phyloP scores from a whole-genome alignment of 2,113 vertebrate species.

The Pangasianodon gigas region DNA sequence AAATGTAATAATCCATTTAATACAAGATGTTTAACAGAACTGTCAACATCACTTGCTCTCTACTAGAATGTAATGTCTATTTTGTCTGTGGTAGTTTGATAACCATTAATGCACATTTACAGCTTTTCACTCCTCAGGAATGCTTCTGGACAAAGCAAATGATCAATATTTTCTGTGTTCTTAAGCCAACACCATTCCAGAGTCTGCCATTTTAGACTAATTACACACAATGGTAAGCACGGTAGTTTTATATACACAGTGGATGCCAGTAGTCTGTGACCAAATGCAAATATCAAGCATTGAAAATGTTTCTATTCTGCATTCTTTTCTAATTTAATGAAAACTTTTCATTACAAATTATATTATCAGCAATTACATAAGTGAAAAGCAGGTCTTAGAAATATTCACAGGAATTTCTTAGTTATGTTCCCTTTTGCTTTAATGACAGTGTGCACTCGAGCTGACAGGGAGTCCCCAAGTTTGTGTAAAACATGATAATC shows the following conservation, averaged over 20 bases:
- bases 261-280: not conserved
- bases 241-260: not conserved
- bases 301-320: not conserved
- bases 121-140: not conserved
- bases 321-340: not conserved
- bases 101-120: not conserved
- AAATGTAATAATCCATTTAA: slow-evolving; percentile 1
- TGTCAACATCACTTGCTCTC: not conserved
- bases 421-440: not conserved
- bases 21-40: not conserved
- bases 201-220: not conserved
- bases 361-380: not conserved
- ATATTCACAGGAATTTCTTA: not conserved
- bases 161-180: not conserved
- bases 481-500: not conserved
- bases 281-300: no score
- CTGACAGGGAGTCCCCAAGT: not conserved
- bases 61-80: not conserved
- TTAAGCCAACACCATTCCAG: not conserved
- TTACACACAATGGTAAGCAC: not conserved
- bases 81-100: not conserved
- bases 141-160: not conserved
- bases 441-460: not conserved
- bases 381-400: not conserved
- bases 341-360: not conserved